These are phyloP conservation scores for Coenonympha glycerion DNA, from an alignment of 2,888 invertebrate genomes.

Conservation along the genomic window DNA sequence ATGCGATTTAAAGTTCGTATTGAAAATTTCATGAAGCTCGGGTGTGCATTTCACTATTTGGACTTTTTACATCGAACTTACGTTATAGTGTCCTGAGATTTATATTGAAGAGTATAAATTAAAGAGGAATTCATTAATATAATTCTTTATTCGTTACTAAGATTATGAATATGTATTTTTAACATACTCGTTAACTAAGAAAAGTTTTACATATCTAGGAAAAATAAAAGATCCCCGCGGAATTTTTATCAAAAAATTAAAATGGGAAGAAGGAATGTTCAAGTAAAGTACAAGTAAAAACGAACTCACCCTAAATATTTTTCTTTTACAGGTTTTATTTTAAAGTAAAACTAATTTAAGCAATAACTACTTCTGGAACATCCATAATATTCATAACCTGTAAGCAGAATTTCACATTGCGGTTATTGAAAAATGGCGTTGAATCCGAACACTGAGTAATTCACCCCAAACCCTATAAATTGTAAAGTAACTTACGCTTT, in stretches of 20 bases:
- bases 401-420: neutral
- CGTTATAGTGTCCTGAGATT: neutral
- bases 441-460: neutral
- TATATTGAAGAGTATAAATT: too few species aligned
- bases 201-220: too few species aligned
- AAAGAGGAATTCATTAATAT: too few species aligned
- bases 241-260: too few species aligned
- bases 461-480: neutral
- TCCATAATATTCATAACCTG: neutral
- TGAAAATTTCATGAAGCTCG: neutral
- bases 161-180: too few species aligned
- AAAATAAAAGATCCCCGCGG: too few species aligned
- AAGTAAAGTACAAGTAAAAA: too few species aligned
- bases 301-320: too few species aligned
- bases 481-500: constrained; percentile 4
- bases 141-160: too few species aligned
- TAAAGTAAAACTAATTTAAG: neutral
- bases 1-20: neutral
- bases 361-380: neutral
- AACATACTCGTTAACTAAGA: too few species aligned
- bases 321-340: too few species aligned
- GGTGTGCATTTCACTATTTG: neutral
- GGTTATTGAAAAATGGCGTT: neutral
- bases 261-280: too few species aligned
- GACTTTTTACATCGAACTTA: neutral